A percentile compares a stretch with the other conserved stretches of the same genome.
Conservation (phyloP, 2,113 vertebrate species). For the Pipa parva region DNA sequence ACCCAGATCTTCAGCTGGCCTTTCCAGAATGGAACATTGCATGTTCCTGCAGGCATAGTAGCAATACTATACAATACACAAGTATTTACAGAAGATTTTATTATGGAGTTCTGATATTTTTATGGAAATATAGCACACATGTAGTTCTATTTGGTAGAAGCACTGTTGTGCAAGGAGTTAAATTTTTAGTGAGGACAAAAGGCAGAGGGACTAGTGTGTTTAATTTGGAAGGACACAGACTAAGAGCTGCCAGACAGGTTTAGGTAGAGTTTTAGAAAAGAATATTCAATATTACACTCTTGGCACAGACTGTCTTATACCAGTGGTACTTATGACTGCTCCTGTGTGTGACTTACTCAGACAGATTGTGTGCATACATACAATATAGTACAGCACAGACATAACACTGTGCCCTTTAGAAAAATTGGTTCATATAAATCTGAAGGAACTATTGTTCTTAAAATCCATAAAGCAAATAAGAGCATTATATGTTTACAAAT, state of each 20-base stretch:
- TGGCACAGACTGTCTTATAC: constrained; percentile 1
- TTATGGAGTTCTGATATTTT: no score
- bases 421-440: neutral
- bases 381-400: neutral
- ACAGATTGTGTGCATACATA: neutral
- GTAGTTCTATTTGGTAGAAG: constrained; percentile 23
- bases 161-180: constrained; percentile 37
- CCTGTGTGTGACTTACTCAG: constrained; percentile 3
- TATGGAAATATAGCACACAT: no score
- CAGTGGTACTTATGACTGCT: neutral
- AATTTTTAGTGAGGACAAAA: constrained; percentile 44
- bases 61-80: no score
- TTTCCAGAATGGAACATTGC: no score
- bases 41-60: no score
- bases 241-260: constrained; percentile 13
- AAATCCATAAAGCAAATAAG: neutral
- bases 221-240: constrained; percentile 25
- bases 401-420: constrained; percentile 23
- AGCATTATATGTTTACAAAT: neutral
- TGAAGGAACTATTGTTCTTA: neutral
- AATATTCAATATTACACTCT: constrained; percentile 8
- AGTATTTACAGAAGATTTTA: no score
- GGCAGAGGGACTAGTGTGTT: constrained; percentile 33
- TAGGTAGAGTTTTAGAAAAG: neutral
- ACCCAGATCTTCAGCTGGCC: no score